A percentile compares a stretch with the other conserved stretches of the same genome.
phyloP scores from a whole-genome alignment of 2,113 vertebrate genomes.

The Cisticola juncidis region DNA sequence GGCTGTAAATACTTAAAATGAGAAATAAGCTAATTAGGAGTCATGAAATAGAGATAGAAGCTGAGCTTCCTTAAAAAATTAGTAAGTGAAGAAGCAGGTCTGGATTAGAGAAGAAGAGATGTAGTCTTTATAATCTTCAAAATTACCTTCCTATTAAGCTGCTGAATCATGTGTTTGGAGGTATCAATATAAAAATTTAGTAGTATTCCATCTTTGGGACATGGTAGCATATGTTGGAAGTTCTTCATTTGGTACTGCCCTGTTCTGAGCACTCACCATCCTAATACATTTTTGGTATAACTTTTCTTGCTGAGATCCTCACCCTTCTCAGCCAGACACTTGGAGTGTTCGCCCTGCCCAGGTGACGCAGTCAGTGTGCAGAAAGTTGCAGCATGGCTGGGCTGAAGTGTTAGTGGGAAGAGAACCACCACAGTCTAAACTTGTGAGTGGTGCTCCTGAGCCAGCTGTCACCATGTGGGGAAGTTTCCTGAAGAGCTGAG shows the following conservation, averaged over 20 bases:
- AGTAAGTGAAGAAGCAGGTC: neutral
- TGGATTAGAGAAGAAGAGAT: neutral
- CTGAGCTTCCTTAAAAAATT: neutral
- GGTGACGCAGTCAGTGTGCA: rapidly evolving
- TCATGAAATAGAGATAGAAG: neutral
- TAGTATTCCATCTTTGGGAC: neutral
- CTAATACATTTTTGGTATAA: neutral
- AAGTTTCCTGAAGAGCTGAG: neutral
- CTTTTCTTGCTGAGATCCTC: neutral
- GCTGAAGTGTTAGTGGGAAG: neutral
- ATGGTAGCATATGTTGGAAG: neutral
- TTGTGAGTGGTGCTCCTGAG: neutral
- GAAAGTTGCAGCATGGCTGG: neutral
- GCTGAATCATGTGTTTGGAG: neutral
- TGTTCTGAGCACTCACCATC: neutral
- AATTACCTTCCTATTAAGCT: neutral
- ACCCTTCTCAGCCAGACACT: neutral
- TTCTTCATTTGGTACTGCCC: neutral
- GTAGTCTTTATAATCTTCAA: neutral
- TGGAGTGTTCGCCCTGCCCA: neutral
- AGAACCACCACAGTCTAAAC: neutral
- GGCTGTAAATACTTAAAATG: neutral
- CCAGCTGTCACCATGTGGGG: neutral
- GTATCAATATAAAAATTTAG: neutral
- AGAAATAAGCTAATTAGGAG: neutral